These are phyloP conservation scores for Aricia artaxerxes DNA, from an alignment of 2,888 invertebrate species.

Conservation along the genomic window DNA sequence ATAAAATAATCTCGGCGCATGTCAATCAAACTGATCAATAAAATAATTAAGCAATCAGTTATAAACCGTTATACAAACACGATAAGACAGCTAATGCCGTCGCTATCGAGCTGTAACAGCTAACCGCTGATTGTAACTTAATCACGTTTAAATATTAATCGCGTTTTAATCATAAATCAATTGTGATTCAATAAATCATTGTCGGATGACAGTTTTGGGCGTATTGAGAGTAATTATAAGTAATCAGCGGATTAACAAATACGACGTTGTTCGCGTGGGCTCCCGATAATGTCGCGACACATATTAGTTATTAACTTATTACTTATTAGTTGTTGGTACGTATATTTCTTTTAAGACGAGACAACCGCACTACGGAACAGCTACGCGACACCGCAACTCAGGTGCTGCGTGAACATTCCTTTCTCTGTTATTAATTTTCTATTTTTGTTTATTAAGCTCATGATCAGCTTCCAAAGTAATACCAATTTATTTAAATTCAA, in stretches of 20 bases:
- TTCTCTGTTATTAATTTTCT: too few relatives aligned
- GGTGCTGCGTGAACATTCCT: too few relatives aligned
- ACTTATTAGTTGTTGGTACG: background rate
- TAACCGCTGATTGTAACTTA: background rate
- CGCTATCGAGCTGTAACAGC: constrained; percentile 10
- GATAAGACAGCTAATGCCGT: constrained; percentile 42
- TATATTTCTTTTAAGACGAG: background rate
- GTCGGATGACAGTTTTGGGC: constrained; percentile 7
- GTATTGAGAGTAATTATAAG: constrained; percentile 18
- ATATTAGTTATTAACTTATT: too few relatives aligned
- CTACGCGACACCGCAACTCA: too few relatives aligned
- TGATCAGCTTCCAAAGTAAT: too few relatives aligned
- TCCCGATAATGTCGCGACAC: background rate
- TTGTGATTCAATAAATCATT: background rate
- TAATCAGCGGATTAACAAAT: constrained; percentile 15
- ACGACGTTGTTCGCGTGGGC: constrained; percentile 11
- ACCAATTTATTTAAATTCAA: too few relatives aligned
- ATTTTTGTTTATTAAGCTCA: too few relatives aligned
- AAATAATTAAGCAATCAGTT: constrained; percentile 40
- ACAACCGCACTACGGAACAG: too few relatives aligned
- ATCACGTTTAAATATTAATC: constrained; percentile 5
- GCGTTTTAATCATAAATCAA: background rate
- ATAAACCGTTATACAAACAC: constrained; percentile 42
- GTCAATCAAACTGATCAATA: constrained; percentile 43
- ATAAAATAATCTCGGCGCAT: constrained; percentile 38